Base-by-base conservation (phyloP, 2,888 invertebrate species). In the Athripsodes cinereus region DNA sequence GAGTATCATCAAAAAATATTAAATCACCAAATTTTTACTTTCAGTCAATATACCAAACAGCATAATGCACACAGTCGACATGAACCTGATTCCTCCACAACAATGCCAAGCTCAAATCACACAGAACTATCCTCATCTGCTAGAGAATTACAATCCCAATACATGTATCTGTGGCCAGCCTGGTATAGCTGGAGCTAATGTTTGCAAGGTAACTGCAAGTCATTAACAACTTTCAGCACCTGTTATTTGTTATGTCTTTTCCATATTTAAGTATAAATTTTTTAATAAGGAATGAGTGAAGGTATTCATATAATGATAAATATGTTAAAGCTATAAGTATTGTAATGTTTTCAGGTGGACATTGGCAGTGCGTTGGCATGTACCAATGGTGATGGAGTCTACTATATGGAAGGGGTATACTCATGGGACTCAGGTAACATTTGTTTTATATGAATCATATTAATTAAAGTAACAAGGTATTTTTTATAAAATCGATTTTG, bases 321-420 rank as follows among this genome's bases (percentile, higher is more conserved):
- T 40, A 40, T 10, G 10, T n/a, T n/a, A n/a, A n/a, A n/a, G n/a
- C n/a, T n/a, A 31, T 31, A 31, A 31, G 11, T 8, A 31, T 16
- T 16, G 13, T 6, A 11, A 48, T 18, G 2, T 55, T 65, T 69
- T 0, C 68, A 79, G 79, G 78, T 78, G 6, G 92, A 92, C 69
- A 81, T 84, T 54, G 92, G 92, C 51, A 88, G 90, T 65, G 92
- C 91, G 0, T 73, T 92, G 51, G 90, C 90, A 5, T 92, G 92
- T 69, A 84, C 86, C 11, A 81, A 80, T 10, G 85, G 84, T 1
- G 81, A 86, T 62, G 86, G 84, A 13, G 80, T 80, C 62, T 88
- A 84, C 68, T 83, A 84, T 6, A 76, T 92, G 21, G 79, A 85
- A 66, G 92, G 91, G 57, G 76, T 90, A 62, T 91, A 86, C 74